These are phyloP conservation scores for Parelbella ahira DNA, from an alignment of 2,888 invertebrate species.

Conservation along the genomic window DNA sequence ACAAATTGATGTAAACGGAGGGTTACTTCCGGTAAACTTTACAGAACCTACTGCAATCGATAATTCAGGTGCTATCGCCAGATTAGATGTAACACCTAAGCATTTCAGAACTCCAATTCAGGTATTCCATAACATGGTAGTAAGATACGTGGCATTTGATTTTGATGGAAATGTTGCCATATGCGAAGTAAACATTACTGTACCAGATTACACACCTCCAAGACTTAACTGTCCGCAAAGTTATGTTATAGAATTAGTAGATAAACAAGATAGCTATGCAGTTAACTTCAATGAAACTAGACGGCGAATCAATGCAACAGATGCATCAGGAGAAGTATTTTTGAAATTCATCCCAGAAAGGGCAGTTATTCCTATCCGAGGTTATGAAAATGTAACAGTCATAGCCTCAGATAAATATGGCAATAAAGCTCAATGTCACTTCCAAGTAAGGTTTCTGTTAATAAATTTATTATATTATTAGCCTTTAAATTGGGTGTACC, in stretches of 20 bases:
- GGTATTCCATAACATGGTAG: constrained; percentile 94
- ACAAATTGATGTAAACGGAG: constrained; percentile 92
- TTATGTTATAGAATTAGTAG: constrained; percentile 94
- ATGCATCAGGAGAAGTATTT: constrained; percentile 92
- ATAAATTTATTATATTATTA: no score
- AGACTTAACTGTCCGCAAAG: constrained; percentile 95
- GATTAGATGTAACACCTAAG: constrained; percentile 94
- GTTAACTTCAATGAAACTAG: constrained; percentile 96
- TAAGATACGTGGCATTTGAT: constrained; percentile 97
- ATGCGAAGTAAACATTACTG: constrained; percentile 97
- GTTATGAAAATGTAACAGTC: constrained; percentile 95
- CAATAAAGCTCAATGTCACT: constrained; percentile 93
- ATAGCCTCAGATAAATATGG: constrained; percentile 92
- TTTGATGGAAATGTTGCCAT: constrained; percentile 98
- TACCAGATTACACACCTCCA: constrained; percentile 95
- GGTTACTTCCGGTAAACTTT: constrained; percentile 94
- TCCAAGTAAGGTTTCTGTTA: constrained; percentile 84
- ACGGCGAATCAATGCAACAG: constrained; percentile 90
- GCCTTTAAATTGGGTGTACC: no score
- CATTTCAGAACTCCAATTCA: constrained; percentile 93
- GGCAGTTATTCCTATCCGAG: constrained; percentile 91
- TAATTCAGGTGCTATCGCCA: constrained; percentile 96
- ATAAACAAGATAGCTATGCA: constrained; percentile 92
- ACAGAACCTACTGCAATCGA: constrained; percentile 97
- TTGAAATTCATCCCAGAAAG: constrained; percentile 91